phyloP scores from a whole-genome alignment of 1,140 invertebrate species.

The Leptonema lineaticorne region DNA sequence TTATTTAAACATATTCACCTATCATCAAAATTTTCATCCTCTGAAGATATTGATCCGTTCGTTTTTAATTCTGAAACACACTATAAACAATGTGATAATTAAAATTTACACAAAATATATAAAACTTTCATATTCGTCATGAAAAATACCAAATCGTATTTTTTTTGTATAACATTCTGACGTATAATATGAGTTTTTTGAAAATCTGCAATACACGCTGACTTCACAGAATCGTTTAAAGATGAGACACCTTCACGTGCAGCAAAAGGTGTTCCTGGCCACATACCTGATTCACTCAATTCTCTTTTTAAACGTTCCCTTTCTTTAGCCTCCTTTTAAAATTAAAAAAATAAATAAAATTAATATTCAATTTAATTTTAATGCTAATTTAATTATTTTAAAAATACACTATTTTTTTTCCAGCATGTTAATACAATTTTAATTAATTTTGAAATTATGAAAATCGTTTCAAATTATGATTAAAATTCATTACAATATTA shows the following conservation, averaged over 20 bases:
- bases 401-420: background rate
- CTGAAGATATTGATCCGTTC: too few relatives aligned
- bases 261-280: conserved; percentile 53
- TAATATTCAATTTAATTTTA: background rate
- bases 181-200: conserved; percentile 48
- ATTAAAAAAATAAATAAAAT: background rate
- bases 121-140: background rate
- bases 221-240: conserved; percentile 43
- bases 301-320: conserved; percentile 53
- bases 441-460: too few relatives aligned
- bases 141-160: conserved; percentile 49
- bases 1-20: conserved; percentile 42
- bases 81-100: conserved; percentile 44
- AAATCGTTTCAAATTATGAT: too few relatives aligned
- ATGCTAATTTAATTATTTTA: background rate
- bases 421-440: background rate
- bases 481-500: too few relatives aligned
- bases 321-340: conserved; percentile 36
- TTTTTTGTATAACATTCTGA: conserved; percentile 50
- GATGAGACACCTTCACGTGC: conserved; percentile 50
- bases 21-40: conserved; percentile 48
- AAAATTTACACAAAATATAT: background rate
- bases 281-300: conserved; percentile 50
- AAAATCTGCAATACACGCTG: conserved; percentile 53
- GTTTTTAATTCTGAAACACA: conserved; percentile 51